Percentiles rank a stretch among this genome's conserved stretches.
These are phyloP conservation scores for Oncorhynchus kisutch DNA, from an alignment of 2,113 vertebrate genomes.

Conservation along the genomic window DNA sequence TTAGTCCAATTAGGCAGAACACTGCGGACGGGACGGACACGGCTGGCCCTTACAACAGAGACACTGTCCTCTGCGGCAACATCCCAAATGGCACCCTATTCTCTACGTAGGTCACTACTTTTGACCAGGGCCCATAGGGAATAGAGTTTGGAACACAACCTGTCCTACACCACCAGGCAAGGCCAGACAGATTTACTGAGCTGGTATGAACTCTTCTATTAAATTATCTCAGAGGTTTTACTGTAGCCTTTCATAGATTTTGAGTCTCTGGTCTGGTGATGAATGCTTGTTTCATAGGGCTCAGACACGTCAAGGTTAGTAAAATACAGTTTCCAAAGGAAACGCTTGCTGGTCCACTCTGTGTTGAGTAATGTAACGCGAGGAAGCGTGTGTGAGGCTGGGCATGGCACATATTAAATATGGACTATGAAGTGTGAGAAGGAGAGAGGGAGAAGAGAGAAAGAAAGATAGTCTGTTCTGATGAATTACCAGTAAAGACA, in stretches of 20 bases:
- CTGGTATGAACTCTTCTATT: constrained; percentile 9
- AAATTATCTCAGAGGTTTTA: constrained; percentile 8
- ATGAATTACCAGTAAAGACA: background rate
- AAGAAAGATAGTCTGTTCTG: constrained; percentile 3
- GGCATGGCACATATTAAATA: constrained; percentile 38
- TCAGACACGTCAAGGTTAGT: constrained; percentile 14
- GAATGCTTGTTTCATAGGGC: constrained; percentile 20
- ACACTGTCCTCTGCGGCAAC: constrained; percentile 19
- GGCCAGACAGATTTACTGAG: background rate
- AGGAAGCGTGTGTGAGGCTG: constrained; percentile 21
- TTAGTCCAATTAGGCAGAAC: constrained; percentile 23
- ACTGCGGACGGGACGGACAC: background rate
- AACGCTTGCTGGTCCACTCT: background rate
- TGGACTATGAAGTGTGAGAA: constrained; percentile 22
- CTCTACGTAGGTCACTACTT: too few relatives aligned
- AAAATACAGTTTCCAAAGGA: constrained; percentile 17
- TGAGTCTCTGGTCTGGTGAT: background rate
- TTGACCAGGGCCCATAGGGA: too few relatives aligned
- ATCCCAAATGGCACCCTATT: constrained; percentile 6
- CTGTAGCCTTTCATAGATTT: background rate
- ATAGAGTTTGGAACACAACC: too few relatives aligned
- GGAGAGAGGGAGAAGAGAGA: background rate
- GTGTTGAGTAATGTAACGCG: constrained; percentile 1
- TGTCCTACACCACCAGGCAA: too few relatives aligned
- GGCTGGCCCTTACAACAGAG: constrained; percentile 33